Conservation (phyloP, 2,888 invertebrate genomes). For the Adela reaumurella region DNA sequence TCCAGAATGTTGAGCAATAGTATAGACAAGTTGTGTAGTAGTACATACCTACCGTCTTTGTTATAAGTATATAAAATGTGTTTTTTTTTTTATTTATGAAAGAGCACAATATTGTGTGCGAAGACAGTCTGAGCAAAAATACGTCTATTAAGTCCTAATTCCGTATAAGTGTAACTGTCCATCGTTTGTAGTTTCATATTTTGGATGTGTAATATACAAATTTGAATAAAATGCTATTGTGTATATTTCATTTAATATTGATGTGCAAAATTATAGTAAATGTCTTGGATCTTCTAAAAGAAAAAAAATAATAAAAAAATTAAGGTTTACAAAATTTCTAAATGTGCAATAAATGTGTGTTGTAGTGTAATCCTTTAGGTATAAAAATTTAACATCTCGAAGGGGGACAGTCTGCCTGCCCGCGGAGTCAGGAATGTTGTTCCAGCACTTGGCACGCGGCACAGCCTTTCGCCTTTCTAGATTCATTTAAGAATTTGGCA, state of each 20-base stretch:
- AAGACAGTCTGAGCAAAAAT: background rate
- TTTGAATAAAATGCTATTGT: slow-evolving; percentile 50
- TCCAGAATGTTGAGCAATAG: too few relatives aligned
- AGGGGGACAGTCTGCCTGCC: background rate
- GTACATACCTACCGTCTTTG: too few relatives aligned
- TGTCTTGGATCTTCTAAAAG: slow-evolving; percentile 48
- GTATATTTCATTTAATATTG: slow-evolving; percentile 52
- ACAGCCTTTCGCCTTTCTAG: slow-evolving; percentile 12
- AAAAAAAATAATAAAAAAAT: slow-evolving; percentile 49
- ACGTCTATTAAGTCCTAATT: background rate
- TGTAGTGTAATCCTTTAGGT: slow-evolving; percentile 56
- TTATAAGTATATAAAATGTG: too few relatives aligned
- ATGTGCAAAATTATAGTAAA: slow-evolving; percentile 57
- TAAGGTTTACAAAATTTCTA: slow-evolving; percentile 55
- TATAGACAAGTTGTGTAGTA: too few relatives aligned
- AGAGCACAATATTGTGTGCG: background rate
- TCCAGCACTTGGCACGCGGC: too few relatives aligned
- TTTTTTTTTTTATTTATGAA: too few relatives aligned
- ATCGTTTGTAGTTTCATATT: slow-evolving; percentile 35
- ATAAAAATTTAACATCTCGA: slow-evolving; percentile 31
- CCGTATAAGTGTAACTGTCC: background rate
- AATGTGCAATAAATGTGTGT: slow-evolving; percentile 60
- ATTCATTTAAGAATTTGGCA: slow-evolving; percentile 50
- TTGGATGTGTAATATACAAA: slow-evolving; percentile 53
- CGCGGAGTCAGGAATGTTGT: too few relatives aligned